phyloP scores from a whole-genome alignment of 2,113 vertebrate species.

The Plestiodon gilberti region DNA sequence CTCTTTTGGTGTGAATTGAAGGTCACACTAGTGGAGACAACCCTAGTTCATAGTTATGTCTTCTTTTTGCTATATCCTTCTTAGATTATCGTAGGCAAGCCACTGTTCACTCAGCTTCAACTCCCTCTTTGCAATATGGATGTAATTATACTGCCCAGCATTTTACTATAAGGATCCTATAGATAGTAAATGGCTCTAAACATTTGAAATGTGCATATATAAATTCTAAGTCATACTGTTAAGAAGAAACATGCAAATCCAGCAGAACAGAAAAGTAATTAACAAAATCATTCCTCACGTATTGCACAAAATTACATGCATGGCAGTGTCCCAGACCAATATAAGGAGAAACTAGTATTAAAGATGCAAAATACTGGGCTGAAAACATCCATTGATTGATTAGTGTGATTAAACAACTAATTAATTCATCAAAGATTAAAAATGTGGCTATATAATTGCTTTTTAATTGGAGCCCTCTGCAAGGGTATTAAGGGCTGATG shows the following conservation, averaged over 20 bases:
- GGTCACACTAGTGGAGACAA: not conserved
- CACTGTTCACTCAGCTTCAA: not conserved
- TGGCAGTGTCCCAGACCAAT: not conserved
- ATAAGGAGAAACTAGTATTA: not conserved
- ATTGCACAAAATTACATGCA: not conserved
- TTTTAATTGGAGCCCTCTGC: constrained; percentile 32
- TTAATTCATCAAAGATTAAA: constrained; percentile 32
- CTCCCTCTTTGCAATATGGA: not conserved
- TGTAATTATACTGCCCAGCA: not conserved
- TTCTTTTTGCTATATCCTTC: not conserved
- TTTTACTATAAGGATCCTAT: not conserved
- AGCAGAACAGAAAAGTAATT: not conserved
- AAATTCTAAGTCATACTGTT: not conserved
- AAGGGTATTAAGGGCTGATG: constrained; percentile 21
- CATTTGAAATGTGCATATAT: not conserved
- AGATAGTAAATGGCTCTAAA: not conserved
- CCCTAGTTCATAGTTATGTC: not conserved
- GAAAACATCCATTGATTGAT: constrained; percentile 31
- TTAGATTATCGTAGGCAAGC: not conserved
- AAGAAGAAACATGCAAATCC: not conserved
- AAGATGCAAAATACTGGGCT: constrained; percentile 14
- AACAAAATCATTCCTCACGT: not conserved
- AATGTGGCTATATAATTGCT: constrained; percentile 26
- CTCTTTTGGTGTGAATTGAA: not conserved
- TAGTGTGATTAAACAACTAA: constrained; percentile 30